Evolutionary conservation across 2,797 vertebrate species (phyloP), one percentile per base, ranked within the genome.

Genomic region (Propithecus perrieri): DNA sequence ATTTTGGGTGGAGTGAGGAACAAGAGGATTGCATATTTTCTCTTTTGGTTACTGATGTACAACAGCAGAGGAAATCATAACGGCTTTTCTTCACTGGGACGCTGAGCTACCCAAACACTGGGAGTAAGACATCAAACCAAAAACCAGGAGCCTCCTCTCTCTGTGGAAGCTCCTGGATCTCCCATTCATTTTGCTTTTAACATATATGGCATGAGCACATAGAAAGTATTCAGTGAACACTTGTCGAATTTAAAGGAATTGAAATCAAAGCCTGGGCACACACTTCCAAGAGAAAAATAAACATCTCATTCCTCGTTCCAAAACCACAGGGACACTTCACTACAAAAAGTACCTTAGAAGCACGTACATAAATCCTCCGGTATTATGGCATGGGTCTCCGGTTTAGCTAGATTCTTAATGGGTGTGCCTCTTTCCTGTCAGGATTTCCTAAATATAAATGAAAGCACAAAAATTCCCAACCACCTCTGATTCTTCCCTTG

Each of bases 211-310:
- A 53, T 33, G 35, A 89, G 53, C 55, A 83, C 63, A 84, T 5
- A 91, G 46, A 94, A 74, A 50, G 28, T 33, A 89, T 50, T 91
- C 95, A 93, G 2, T 75, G 38, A 92, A 83, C 63, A 89, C n/a
- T 59, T 88, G 4, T 3, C 71, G 75, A 85, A 63, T 85, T 91
- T 65, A 94, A 83, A 95, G 46, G 48, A 91, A 79, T 84, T 63
- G 53, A 76, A 95, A 85, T 97, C 89, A 94, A 95, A 96, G 78
- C 78, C 74, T 11, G 20, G 67, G 48, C 30, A 75, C 53, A 88
- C 20, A 76, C 76, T 95, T 93, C 80, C 65, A 85, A 71, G 57
- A 95, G 57, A 76, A 96, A 97, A 96, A 89, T 79, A 97, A 95
- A 94, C 71, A 95, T 74, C 53, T 95, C 93, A 50, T 91, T 91